Evolutionary conservation across 2,888 invertebrate species (phyloP).

Genomic region (Eumerus sabulonum): DNA sequence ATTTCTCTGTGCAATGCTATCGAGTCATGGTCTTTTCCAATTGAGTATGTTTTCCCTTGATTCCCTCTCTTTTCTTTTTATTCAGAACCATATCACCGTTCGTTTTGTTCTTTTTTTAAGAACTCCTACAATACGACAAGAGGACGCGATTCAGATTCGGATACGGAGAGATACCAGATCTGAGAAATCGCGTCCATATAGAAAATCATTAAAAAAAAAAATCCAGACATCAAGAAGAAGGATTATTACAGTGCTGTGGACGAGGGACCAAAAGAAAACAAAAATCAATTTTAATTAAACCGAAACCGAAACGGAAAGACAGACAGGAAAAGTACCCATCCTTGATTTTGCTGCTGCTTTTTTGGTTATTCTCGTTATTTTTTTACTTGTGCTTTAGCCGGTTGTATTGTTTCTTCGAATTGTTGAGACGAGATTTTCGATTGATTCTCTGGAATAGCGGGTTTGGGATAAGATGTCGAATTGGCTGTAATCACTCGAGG

Average conservation of each 20-base stretch:
- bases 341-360: constrained; percentile 4
- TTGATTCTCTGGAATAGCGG: constrained; percentile 41
- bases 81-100: constrained; percentile 9
- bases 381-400: not conserved
- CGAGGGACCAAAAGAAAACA: constrained; percentile 7
- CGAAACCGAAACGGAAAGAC: constrained; percentile 23
- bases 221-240: constrained; percentile 46
- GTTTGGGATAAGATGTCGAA: constrained; percentile 32
- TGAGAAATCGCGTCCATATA: constrained; percentile 54
- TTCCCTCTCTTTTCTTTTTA: not conserved
- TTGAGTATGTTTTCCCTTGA: constrained; percentile 21
- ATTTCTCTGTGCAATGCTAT: constrained; percentile 40
- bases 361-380: not conserved
- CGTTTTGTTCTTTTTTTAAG: not conserved
- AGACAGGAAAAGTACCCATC: not conserved
- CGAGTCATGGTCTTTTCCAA: constrained; percentile 31
- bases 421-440: constrained; percentile 47
- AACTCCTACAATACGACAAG: too few relatives aligned
- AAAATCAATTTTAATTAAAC: constrained; percentile 69
- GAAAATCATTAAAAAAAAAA: constrained; percentile 24
- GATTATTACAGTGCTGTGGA: constrained; percentile 48
- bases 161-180: constrained; percentile 30
- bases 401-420: constrained; percentile 15
- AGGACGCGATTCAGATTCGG: not conserved
- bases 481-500: constrained; percentile 27